Evolutionary conservation across 2,113 vertebrate species (phyloP), one percentile per base, ranked within the genome.

Genomic region (Entosphenus tridentatus): DNA sequence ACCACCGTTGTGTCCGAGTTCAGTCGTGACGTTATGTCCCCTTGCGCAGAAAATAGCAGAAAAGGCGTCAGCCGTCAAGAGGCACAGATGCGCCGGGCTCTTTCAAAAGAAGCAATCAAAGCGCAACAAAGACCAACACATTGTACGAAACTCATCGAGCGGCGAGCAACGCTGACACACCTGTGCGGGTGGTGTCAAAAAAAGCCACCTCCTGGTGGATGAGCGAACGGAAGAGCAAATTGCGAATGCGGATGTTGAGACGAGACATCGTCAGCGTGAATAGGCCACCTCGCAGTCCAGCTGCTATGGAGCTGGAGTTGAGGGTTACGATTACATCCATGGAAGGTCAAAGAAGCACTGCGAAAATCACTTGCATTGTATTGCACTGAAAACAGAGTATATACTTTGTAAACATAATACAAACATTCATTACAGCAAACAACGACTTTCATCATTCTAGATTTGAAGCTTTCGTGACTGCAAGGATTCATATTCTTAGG

Each of bases 11-110:
- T 85, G 72, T 89, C 86, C 0, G 69, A 80, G 5, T 76, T 82
- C 70, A 89, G 73, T 56, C 86, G 75, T 3, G 80, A 83, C 5
- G 78, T 80, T 71, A 91, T 75, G 65, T 89, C 83, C 56, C 87
- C 87, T 90, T 69, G 55, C 56, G 17, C 17, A 68, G 5, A 68
- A 18, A 16, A 54, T 12, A 11, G 57, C 16, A 18, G 55, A 2
- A 68, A 68, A 68, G 1, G 18, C 12, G 12, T 13, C 55, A 21
- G 12, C 2, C 55, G 21, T 68, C 55, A 11, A 68, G 2, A 16
- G 56, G 17, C 13, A 70, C 8, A 55, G 8, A 17, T 13, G n/a
- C 12, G 11, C 12, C 13, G 68, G 9, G 8, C 68, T 68, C 39
- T 13, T 8, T 68, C 55, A n/a, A 13, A 68, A 68, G 55, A 39